A percentile compares a stretch with the other conserved stretches of the same genome.
These are phyloP conservation scores for Linepithema humile DNA, from an alignment of 1,140 invertebrate genomes.

Conservation along the genomic window DNA sequence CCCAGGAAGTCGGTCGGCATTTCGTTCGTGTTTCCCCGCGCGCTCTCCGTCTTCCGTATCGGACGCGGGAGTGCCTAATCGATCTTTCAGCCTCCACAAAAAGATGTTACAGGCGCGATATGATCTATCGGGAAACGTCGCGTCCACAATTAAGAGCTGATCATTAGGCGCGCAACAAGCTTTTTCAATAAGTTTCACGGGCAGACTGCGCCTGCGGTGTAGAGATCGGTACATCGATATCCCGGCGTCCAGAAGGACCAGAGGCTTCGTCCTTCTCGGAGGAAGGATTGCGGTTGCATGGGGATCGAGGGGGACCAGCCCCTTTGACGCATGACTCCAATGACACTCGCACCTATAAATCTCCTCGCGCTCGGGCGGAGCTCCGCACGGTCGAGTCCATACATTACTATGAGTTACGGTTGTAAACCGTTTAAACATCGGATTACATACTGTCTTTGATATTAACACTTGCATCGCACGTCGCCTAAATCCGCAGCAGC, in stretches of 20 bases:
- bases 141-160: conserved; percentile 13
- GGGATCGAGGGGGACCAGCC: conserved; percentile 52
- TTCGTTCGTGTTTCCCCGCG: neutral
- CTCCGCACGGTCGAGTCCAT: conserved; percentile 77
- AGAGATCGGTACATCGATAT: conserved; percentile 62
- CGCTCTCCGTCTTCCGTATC: conserved; percentile 11
- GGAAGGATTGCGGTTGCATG: neutral
- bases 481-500: conserved; percentile 70
- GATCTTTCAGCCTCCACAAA: conserved; percentile 10
- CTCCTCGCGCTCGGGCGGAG: conserved; percentile 72
- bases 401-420: conserved; percentile 83
- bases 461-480: conserved; percentile 78
- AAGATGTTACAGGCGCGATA: neutral
- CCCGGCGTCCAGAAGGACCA: conserved; percentile 30
- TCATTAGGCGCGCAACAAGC: conserved; percentile 29
- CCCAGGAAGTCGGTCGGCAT: conserved; percentile 53
- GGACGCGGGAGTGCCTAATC: conserved; percentile 51
- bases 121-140: conserved; percentile 6
- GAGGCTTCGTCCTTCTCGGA: conserved; percentile 27
- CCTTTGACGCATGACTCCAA: conserved; percentile 80
- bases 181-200: conserved; percentile 31
- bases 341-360: conserved; percentile 83
- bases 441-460: conserved; percentile 82
- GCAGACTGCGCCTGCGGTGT: conserved; percentile 7
- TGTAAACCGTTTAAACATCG: conserved; percentile 83